phyloP scores from a whole-genome alignment of 2,797 vertebrate genomes.

The Microtus obscurus region DNA sequence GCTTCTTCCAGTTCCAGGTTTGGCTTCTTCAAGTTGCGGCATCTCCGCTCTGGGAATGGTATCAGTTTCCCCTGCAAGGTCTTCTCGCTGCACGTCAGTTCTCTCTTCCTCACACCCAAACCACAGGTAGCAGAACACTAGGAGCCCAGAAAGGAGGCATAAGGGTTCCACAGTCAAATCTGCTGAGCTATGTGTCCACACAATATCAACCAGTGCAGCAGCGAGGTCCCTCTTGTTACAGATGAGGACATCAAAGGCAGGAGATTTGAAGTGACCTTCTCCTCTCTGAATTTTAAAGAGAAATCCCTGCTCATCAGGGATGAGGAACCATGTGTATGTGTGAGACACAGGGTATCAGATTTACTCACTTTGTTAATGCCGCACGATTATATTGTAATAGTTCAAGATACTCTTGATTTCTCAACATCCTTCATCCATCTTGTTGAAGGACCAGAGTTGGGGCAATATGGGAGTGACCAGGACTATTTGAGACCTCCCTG shows the following conservation, averaged over 20 bases:
- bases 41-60: slow-evolving; percentile 93
- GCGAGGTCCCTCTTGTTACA: background rate
- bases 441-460: background rate
- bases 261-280: background rate
- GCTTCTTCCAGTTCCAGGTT: slow-evolving; percentile 91
- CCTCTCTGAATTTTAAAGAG: background rate
- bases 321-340: no score
- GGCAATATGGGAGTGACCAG: background rate
- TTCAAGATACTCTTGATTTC: background rate
- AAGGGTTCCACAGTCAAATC: fast-evolving
- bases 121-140: slow-evolving; percentile 95
- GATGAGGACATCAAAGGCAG: background rate
- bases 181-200: background rate
- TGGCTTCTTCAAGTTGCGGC: slow-evolving; percentile 93
- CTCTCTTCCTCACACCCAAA: slow-evolving; percentile 91
- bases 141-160: background rate
- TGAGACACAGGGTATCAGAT: background rate
- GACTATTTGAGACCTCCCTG: background rate
- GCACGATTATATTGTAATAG: background rate
- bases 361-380: background rate
- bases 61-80: slow-evolving; percentile 90
- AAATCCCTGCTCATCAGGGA: background rate
- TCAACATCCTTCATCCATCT: background rate
- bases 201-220: background rate
- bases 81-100: slow-evolving; percentile 94